Conservation (phyloP, 92 coral and sea anemone genomes). For the Paramuricea clavata region DNA sequence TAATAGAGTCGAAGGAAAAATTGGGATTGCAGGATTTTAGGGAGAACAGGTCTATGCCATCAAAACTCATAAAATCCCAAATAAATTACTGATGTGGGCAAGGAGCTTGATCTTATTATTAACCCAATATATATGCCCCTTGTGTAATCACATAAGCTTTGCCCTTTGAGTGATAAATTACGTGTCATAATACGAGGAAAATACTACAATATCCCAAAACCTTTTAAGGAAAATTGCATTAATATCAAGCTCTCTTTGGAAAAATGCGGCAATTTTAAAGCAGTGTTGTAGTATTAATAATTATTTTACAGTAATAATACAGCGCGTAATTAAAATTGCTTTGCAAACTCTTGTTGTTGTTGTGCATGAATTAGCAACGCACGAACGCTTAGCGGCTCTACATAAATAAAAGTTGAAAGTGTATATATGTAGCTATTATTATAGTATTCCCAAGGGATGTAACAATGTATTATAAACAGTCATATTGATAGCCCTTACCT, state of each 20-base stretch:
- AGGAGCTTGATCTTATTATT: no score
- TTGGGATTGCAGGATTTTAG: no score
- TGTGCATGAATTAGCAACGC: not conserved
- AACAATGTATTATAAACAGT: not conserved
- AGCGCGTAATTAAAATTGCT: not conserved
- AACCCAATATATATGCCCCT: no score
- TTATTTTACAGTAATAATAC: not conserved
- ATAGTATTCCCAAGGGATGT: not conserved
- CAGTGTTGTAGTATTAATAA: not conserved
- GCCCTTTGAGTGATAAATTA: no score
- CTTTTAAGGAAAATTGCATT: not conserved
- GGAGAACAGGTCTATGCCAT: no score
- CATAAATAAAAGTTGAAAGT: not conserved
- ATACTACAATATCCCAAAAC: not conserved
- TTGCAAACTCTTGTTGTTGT: not conserved
- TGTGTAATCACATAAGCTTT: no score
- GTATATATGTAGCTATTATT: no score
- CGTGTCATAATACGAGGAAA: no score
- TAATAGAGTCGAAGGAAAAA: no score
- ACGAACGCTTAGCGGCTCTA: not conserved
- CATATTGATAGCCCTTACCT: slow-evolving; percentile 7
- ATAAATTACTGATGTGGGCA: no score
- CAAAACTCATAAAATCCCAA: no score
- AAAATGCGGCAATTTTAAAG: not conserved
- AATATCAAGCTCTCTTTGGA: not conserved